Base-by-base conservation (phyloP, 2,113 vertebrate species). In the Nerophis ophidion region DNA sequence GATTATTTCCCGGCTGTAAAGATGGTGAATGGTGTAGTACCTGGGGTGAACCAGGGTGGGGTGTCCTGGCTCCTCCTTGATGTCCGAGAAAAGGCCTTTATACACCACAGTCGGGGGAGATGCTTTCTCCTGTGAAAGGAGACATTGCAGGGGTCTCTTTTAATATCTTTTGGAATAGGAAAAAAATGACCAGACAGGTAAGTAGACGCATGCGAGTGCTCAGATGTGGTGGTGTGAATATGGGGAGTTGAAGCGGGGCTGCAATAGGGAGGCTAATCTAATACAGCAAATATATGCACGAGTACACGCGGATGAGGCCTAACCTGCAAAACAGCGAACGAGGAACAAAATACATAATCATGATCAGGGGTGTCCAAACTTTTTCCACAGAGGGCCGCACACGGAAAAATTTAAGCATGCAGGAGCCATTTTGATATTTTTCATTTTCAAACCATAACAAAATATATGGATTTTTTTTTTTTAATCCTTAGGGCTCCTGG, bases 1-100 rank as follows among this genome's bases (percentile, higher is more conserved):
- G 40, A 12, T 44, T 4, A 44, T 12, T 4, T 44, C 10, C 10
- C 40, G 12, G 40, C 2, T 5, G 34, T 58, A 2, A 33, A 17
- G 4, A 33, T 5, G 8, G 6, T 34, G 14, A 53, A 16, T 34
- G 71, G 44, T 86, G 80, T 66, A 74, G 84, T 90, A 98, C 97
- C 96, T 98, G 78, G 96, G 95, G 72, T 97, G 94, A 76, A 97
- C 82, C 87, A 95, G 87, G 72, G 92, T 87, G 56, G 90, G 87
- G 65, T 89, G 87, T 86, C 91, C 94, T 70, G 91, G 90, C 89
- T 99, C 95, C 86, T 98, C 94, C 82, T 99, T 99, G 86, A 99
- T 94, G 71, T 95, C 90, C n/a, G 93, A 89, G 81, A 94, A 98
- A 88, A 97, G 93, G 34, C 91, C 90, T 0, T 90, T 86, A 61